phyloP scores from a whole-genome alignment of 2,113 vertebrate genomes.

The Chaetorhynchus papuensis region DNA sequence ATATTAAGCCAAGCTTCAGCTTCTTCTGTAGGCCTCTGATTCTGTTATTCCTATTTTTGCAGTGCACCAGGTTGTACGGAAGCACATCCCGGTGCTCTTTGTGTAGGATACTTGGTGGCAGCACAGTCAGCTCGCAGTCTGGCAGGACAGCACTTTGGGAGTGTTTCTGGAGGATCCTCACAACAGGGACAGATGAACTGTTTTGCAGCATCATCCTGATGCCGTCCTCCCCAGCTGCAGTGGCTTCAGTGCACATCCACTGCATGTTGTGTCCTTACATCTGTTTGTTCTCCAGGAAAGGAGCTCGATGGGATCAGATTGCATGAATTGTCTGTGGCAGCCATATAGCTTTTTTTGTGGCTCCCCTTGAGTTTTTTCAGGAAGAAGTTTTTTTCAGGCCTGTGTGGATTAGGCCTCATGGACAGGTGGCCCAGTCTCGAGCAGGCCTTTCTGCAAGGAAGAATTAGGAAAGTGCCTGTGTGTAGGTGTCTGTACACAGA shows the following conservation, averaged over 20 bases:
- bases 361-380: neutral
- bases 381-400: too few species aligned
- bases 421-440: rapidly evolving
- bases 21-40: neutral
- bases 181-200: neutral
- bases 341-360: neutral
- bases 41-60: neutral
- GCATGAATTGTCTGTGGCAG: rapidly evolving
- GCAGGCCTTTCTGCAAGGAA: neutral
- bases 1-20: neutral
- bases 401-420: neutral
- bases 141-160: neutral
- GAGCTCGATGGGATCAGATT: neutral
- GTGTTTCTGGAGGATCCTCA: neutral
- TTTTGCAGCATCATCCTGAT: neutral
- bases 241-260: neutral
- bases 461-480: neutral
- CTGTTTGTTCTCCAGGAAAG: neutral
- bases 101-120: neutral
- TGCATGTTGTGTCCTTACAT: rapidly evolving
- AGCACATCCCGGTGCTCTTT: neutral
- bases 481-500: neutral
- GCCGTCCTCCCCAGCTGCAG: neutral
- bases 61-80: neutral
- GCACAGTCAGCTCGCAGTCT: rapidly evolving